Conservation (phyloP, 2,797 vertebrate genomes). For the Vireo griseus region DNA sequence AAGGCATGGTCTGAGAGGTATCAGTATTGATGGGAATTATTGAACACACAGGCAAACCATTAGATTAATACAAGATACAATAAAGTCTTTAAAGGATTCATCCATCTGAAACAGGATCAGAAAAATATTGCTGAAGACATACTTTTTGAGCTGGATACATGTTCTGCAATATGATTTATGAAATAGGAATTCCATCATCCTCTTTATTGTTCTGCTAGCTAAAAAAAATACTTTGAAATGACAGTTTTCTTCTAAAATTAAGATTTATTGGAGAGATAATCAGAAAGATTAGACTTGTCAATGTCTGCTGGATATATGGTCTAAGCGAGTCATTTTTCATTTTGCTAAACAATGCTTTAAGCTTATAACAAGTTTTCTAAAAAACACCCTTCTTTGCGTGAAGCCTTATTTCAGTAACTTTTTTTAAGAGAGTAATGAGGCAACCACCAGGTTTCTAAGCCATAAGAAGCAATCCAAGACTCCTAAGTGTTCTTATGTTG, state of each 20-base stretch:
- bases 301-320: slow-evolving; percentile 1
- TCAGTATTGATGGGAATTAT: neutral
- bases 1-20: neutral
- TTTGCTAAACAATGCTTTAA: neutral
- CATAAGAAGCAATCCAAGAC: neutral
- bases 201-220: slow-evolving; percentile 2
- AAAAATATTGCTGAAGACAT: slow-evolving; percentile 27
- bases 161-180: slow-evolving; percentile 23
- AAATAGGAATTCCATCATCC: slow-evolving; percentile 16
- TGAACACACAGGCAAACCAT: neutral
- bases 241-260: slow-evolving; percentile 40
- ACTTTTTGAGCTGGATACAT: neutral
- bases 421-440: neutral
- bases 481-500: neutral
- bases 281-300: slow-evolving; percentile 42
- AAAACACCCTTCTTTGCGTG: neutral
- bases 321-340: slow-evolving; percentile 10
- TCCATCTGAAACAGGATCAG: neutral
- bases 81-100: neutral
- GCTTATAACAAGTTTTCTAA: neutral
- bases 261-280: slow-evolving; percentile 57
- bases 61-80: neutral
- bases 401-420: neutral
- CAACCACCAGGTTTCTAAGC: neutral
- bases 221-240: neutral